These are phyloP conservation scores for Micromesistius poutassou DNA, from an alignment of 2,797 vertebrate species.

Conservation along the genomic window DNA sequence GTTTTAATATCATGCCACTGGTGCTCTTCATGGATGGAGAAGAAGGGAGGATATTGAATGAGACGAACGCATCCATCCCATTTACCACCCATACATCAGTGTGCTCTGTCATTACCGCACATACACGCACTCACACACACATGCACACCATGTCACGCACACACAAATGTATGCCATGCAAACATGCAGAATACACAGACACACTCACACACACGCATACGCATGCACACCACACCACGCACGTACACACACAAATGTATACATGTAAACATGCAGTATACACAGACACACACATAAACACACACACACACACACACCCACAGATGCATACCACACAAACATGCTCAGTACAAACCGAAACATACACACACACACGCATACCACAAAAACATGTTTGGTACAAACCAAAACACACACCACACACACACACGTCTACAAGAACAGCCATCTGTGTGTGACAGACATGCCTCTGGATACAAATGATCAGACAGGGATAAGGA, in stretches of 20 bases:
- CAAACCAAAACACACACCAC: neutral
- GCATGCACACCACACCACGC: neutral
- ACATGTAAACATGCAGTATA: constrained; percentile 5
- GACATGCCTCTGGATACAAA: constrained; percentile 27
- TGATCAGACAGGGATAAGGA: constrained; percentile 24
- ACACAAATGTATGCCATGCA: neutral
- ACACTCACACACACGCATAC: neutral
- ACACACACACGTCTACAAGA: constrained; percentile 4
- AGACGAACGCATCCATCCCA: constrained; percentile 38
- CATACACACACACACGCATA: neutral
- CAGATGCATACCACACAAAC: neutral
- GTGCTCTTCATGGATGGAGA: constrained; percentile 36
- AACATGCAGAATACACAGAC: neutral
- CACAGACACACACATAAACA: constrained; percentile 10
- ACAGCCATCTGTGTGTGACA: constrained; percentile 2
- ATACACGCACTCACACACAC: neutral
- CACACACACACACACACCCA: neutral
- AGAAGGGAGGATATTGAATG: constrained; percentile 45
- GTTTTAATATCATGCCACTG: constrained; percentile 51
- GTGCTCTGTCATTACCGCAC: constrained; percentile 18
- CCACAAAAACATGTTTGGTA: neutral
- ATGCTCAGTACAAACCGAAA: neutral
- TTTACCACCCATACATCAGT: constrained; percentile 34
- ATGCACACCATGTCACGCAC: neutral
- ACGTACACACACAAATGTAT: neutral